These are phyloP conservation scores for Eulemur albifrons DNA, from an alignment of 2,797 vertebrate species.

Conservation along the genomic window DNA sequence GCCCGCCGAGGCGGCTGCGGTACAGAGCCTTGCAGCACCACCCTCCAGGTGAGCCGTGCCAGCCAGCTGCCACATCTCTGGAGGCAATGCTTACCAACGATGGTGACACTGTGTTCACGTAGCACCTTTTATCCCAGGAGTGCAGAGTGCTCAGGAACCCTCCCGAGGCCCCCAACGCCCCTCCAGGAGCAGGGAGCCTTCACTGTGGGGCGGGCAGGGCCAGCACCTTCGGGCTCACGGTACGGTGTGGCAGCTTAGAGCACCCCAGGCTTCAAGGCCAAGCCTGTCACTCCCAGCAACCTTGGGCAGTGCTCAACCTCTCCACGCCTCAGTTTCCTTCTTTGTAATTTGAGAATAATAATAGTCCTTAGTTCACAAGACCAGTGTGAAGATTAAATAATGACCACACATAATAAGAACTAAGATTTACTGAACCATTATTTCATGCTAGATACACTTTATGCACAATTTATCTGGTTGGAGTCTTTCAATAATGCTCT, in stretches of 20 bases:
- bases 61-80: background rate
- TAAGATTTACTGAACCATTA: background rate
- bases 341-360: background rate
- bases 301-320: background rate
- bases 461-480: background rate
- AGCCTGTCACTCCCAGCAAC: background rate
- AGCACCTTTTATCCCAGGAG: background rate
- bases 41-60: background rate
- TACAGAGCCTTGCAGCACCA: background rate
- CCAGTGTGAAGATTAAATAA: background rate
- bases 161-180: background rate
- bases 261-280: background rate
- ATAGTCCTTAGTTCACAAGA: background rate
- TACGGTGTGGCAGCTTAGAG: too few relatives aligned
- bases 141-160: background rate
- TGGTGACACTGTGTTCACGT: background rate
- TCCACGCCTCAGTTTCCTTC: background rate
- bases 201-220: background rate
- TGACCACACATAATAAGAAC: background rate
- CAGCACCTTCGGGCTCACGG: background rate
- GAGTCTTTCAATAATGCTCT: background rate
- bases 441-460: background rate
- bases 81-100: background rate
- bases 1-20: fast-evolving
- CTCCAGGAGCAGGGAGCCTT: background rate